These are phyloP conservation scores for Dryocosmus kuriphilus DNA, from an alignment of 2,888 invertebrate genomes.

Conservation along the genomic window DNA sequence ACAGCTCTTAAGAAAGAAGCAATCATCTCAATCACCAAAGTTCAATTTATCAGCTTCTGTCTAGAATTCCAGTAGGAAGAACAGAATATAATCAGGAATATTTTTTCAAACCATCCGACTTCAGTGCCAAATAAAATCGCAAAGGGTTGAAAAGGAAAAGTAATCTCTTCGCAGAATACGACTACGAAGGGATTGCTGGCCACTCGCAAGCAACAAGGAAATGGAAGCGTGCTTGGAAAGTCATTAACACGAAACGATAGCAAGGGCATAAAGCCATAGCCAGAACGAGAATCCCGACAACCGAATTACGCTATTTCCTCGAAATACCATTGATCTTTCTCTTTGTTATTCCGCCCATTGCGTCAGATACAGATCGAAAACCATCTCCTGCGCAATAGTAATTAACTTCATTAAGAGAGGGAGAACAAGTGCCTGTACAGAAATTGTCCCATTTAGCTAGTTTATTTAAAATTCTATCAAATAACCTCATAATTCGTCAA, in stretches of 20 bases:
- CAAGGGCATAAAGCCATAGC: neutral
- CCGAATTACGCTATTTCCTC: neutral
- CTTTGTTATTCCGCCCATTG: neutral
- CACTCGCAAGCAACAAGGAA: neutral
- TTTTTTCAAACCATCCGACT: neutral
- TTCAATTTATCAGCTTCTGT: neutral
- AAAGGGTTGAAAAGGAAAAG: neutral
- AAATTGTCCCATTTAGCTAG: neutral
- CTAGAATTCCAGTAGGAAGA: neutral
- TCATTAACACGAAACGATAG: neutral
- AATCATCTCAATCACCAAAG: neutral
- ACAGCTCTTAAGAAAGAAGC: neutral
- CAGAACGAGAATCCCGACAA: neutral
- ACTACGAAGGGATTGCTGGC: neutral
- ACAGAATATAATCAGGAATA: neutral
- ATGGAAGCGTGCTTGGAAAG: constrained; percentile 7
- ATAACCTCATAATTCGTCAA: neutral
- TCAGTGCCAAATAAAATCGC: neutral
- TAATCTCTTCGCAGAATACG: neutral
- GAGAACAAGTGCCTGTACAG: neutral
- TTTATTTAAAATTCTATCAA: neutral
- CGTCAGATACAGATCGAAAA: neutral
- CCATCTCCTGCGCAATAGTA: neutral
- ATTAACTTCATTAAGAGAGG: neutral
- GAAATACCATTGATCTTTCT: neutral